Percentiles rank a stretch among this genome's conserved stretches.
Conservation (phyloP, 2,113 vertebrate species). For the Hydropotes inermis region DNA sequence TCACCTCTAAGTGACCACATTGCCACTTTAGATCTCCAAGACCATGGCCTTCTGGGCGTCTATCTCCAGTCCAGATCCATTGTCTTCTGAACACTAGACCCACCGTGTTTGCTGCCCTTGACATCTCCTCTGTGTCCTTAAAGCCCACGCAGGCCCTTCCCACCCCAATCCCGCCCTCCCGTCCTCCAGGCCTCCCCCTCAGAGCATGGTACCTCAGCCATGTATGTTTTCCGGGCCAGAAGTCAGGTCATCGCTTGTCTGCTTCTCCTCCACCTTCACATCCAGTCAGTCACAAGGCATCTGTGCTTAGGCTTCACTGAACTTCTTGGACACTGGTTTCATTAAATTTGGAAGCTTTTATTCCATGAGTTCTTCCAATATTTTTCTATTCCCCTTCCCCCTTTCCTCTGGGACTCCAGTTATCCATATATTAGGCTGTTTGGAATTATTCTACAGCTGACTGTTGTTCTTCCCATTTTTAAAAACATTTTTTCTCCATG, state of each 20-base stretch:
- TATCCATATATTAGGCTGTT: not conserved
- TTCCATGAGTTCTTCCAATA: not conserved
- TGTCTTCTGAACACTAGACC: not conserved
- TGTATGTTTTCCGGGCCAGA: not conserved
- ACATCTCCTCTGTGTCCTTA: not conserved
- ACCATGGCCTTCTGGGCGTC: not conserved
- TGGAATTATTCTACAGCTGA: not conserved
- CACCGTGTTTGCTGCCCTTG: not conserved
- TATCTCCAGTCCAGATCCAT: rapidly evolving
- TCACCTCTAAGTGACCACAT: not conserved
- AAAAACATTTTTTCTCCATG: not conserved
- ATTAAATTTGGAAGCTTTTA: not conserved
- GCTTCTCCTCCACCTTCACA: not conserved
- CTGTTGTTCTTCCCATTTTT: not conserved
- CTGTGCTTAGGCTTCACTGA: not conserved
- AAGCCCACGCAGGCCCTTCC: not conserved
- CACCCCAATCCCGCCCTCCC: too few species aligned
- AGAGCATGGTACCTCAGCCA: too few species aligned
- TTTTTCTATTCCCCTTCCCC: not conserved
- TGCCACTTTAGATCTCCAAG: not conserved
- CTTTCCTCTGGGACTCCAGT: not conserved
- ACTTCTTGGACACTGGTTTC: not conserved
- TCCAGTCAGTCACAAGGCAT: not conserved
- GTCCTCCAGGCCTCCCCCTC: too few species aligned
- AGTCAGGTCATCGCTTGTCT: rapidly evolving